Evolutionary conservation across 2,888 invertebrate species (phyloP).

Genomic region (Tanytarsus gracilentus): DNA sequence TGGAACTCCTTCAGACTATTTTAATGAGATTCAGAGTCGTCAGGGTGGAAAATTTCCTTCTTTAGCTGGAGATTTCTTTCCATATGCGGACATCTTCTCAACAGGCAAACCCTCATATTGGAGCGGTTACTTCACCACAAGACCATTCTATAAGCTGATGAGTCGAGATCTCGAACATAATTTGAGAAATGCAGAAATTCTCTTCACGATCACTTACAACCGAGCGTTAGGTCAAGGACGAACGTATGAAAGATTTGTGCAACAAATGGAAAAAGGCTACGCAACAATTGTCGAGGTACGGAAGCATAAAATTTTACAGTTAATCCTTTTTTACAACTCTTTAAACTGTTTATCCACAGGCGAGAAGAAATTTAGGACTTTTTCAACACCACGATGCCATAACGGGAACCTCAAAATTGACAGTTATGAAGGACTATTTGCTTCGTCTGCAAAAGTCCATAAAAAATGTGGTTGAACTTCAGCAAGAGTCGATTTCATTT

Average conservation of each 20-base stretch:
- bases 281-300: slow-evolving; percentile 56
- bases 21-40: slow-evolving; percentile 61
- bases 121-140: slow-evolving; percentile 93
- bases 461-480: slow-evolving; percentile 65
- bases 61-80: slow-evolving; percentile 90
- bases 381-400: slow-evolving; percentile 98
- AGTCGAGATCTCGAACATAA: slow-evolving; percentile 77
- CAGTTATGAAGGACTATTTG: slow-evolving; percentile 91
- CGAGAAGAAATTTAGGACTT: slow-evolving; percentile 74
- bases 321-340: not conserved
- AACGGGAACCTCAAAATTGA: slow-evolving; percentile 87
- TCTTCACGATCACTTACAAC: slow-evolving; percentile 74
- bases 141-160: slow-evolving; percentile 77
- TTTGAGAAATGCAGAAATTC: slow-evolving; percentile 66
- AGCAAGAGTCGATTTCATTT: slow-evolving; percentile 61
- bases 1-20: slow-evolving; percentile 88
- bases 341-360: slow-evolving; percentile 44
- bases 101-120: slow-evolving; percentile 91
- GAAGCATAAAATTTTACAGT: not conserved
- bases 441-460: slow-evolving; percentile 75
- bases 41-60: slow-evolving; percentile 58
- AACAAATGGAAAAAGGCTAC: slow-evolving; percentile 70
- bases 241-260: slow-evolving; percentile 49
- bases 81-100: slow-evolving; percentile 88
- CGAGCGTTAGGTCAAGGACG: slow-evolving; percentile 56